Evolutionary conservation across 2,888 invertebrate species (phyloP).

Genomic region (Stenodema calcarata): DNA sequence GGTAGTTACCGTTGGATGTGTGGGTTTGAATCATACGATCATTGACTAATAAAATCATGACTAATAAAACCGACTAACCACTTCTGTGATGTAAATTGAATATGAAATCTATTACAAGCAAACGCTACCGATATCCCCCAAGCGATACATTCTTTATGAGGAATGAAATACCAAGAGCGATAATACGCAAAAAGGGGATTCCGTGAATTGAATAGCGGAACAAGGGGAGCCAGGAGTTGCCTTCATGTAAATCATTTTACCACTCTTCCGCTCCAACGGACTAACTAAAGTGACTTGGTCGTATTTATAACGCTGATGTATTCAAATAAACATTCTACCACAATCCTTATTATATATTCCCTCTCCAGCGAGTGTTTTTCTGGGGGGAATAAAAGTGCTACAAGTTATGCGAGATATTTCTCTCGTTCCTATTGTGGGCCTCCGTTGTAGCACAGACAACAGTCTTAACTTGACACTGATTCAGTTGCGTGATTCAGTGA

Average conservation of each 20-base stretch:
- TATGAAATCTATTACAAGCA: too few species aligned
- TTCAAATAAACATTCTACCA: slow-evolving; percentile 47
- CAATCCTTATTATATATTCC: slow-evolving; percentile 47
- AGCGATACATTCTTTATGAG: neutral
- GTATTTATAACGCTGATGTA: slow-evolving; percentile 23
- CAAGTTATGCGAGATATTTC: slow-evolving; percentile 16
- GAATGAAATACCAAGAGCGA: neutral
- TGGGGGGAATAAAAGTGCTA: neutral
- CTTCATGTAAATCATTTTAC: slow-evolving; percentile 29
- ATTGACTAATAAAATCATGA: too few species aligned
- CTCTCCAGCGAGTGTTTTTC: slow-evolving; percentile 21
- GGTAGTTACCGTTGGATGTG: too few species aligned
- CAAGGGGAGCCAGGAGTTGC: neutral
- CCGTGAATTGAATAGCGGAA: neutral
- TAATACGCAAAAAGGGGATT: neutral
- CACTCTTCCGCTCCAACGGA: neutral
- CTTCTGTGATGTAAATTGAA: too few species aligned
- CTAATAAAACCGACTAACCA: too few species aligned
- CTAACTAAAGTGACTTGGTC: neutral
- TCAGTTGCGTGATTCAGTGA: neutral
- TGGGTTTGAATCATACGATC: too few species aligned
- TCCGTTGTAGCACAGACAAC: neutral
- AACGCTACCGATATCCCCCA: neutral
- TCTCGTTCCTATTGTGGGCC: neutral
- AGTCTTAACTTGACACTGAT: neutral